Base-by-base conservation (phyloP, 2,888 invertebrate genomes). In the Synergus laeviventris region DNA sequence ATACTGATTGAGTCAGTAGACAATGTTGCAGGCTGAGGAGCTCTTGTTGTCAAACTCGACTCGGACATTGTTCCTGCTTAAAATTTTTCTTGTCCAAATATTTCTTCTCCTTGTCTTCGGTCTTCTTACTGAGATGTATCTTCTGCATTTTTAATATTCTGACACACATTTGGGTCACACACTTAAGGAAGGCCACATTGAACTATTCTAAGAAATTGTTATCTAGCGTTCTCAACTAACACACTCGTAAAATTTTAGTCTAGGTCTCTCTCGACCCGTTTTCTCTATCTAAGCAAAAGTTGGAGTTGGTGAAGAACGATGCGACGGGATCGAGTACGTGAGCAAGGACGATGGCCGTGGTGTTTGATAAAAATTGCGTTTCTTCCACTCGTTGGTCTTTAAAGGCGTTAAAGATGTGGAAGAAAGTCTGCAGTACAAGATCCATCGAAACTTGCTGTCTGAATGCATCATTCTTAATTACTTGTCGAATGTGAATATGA, bases 141-240 rank as follows among this genome's bases (percentile, higher is more conserved):
- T 77, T 70, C 39, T 76, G 66, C 62, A 75, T 78, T 73, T n/a
- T n/a, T n/a, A n/a, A n/a, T n/a, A n/a, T n/a, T n/a, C n/a, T 84
- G 83, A 85, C 81, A 85, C 84, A 85, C 85, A 82, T 84, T 83
- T 82, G 86, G 86, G 85, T 85, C 83, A 85, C 84, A 86, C 86
- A 86, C 82, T 85, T 85, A 88, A 91, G 89, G 89, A 91, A 91
- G 91, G 91, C 91, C 90, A 91, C 91, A 91, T 90, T 90, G 87
- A 91, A 87, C 89, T 90, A 90, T 88, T 89, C 89, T 90, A 89
- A 88, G 82, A 87, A 87, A 84, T 88, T 82, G 82, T 85, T 83
- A 85, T 83, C 87, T 87, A 89, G 86, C 87, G 81, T 83, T 66
- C 83, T 82, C 81, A 86, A 86, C 85, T 86, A 86, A 86, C 82